Conservation (phyloP, 2,797 vertebrate species). For the Sciurus vulgaris region DNA sequence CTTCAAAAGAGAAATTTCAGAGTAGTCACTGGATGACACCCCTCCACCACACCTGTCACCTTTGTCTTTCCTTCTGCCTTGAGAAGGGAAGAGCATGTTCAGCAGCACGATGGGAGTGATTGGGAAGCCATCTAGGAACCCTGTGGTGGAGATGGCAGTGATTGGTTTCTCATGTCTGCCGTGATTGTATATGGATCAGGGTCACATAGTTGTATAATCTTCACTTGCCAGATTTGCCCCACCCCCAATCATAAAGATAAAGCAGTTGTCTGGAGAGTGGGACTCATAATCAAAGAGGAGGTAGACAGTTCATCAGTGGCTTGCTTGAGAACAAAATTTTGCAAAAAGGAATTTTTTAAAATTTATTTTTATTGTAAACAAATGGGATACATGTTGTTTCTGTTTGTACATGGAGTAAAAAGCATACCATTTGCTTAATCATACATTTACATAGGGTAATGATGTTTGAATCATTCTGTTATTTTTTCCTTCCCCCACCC, state of each 20-base stretch:
- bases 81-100: neutral
- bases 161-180: neutral
- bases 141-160: neutral
- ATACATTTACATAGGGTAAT: too few species aligned
- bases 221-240: neutral
- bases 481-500: too few species aligned
- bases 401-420: too few species aligned
- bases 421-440: too few species aligned
- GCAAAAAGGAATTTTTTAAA: neutral
- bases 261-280: neutral
- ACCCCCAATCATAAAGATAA: neutral
- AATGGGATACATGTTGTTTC: too few species aligned
- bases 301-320: neutral
- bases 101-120: neutral
- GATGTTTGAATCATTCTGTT: too few species aligned
- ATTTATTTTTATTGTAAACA: too few species aligned
- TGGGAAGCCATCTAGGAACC: neutral
- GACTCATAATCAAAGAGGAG: neutral
- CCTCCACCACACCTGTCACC: neutral
- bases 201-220: neutral
- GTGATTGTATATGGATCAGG: neutral
- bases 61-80: neutral
- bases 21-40: neutral
- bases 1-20: neutral
- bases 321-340: neutral